Evolutionary conservation across 1,140 invertebrate species (phyloP).

Genomic region (Drosophila azteca): DNA sequence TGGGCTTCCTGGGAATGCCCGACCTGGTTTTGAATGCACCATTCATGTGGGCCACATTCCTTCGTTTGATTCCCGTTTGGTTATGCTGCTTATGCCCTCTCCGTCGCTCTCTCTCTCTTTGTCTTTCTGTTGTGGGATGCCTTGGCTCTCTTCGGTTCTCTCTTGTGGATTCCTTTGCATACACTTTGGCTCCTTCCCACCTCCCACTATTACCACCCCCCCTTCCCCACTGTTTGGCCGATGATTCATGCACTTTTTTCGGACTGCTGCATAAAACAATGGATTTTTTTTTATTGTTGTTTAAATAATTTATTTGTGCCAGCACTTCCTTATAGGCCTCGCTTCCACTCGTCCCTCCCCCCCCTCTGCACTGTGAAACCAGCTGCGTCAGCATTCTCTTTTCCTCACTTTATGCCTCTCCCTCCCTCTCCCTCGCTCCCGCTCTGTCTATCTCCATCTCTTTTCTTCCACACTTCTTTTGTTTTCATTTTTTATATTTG

Average conservation of each 20-base stretch:
- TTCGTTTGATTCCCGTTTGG: constrained; percentile 36
- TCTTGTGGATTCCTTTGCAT: constrained; percentile 62
- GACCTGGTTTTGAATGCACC: too few relatives aligned
- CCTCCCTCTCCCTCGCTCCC: not conserved
- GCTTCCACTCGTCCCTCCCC: too few relatives aligned
- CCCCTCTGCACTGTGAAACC: not conserved
- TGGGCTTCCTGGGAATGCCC: too few relatives aligned
- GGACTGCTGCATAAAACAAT: constrained; percentile 59
- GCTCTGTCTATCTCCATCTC: not conserved
- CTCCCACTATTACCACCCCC: not conserved
- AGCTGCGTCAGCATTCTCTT: constrained; percentile 20
- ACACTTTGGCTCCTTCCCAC: constrained; percentile 19
- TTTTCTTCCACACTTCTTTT: constrained; percentile 9
- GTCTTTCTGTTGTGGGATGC: constrained; percentile 14
- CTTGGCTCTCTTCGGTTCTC: constrained; percentile 5
- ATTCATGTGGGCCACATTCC: constrained; percentile 30
- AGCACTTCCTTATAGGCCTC: constrained; percentile 38
- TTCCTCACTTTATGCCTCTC: not conserved
- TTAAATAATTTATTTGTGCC: constrained; percentile 51
- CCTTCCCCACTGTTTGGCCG: constrained; percentile 12
- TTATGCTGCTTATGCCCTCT: not conserved
- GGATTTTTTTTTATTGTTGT: constrained; percentile 41
- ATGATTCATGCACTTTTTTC: constrained; percentile 73
- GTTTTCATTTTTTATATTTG: constrained; percentile 43
- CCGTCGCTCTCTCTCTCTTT: constrained; percentile 1